Percentiles rank a stretch among this genome's conserved stretches.
Conservation (phyloP, 2,888 invertebrate species). For the Hyppa rectilinea region DNA sequence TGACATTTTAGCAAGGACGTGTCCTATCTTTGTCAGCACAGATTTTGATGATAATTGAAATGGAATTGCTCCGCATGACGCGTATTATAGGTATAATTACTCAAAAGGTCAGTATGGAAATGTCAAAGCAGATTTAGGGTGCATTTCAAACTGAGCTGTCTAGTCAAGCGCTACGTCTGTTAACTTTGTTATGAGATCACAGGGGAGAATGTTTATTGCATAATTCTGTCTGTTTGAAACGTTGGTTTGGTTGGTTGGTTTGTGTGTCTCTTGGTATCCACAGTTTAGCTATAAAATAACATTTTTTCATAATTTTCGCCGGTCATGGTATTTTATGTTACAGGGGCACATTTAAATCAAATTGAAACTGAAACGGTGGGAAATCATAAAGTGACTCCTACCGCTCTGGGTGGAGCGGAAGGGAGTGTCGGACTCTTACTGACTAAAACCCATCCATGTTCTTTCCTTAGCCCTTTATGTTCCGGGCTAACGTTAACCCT, state of each 20-base stretch:
- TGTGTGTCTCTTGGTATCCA: not conserved
- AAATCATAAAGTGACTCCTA: too few relatives aligned
- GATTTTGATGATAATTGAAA: not conserved
- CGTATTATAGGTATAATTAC: not conserved
- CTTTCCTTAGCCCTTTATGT: too few relatives aligned
- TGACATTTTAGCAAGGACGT: not conserved
- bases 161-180: not conserved
- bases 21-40: not conserved
- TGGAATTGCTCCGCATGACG: not conserved
- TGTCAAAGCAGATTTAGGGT: constrained; percentile 21
- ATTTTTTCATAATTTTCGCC: not conserved
- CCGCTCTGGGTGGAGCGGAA: too few relatives aligned
- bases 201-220: not conserved
- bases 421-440: too few relatives aligned
- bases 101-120: not conserved
- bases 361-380: too few relatives aligned
- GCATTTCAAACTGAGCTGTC: constrained; percentile 2
- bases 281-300: not conserved
- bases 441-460: too few relatives aligned
- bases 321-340: not conserved
- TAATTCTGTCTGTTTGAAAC: constrained; percentile 6
- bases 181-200: constrained; percentile 18
- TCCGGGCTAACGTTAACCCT: too few relatives aligned
- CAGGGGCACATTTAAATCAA: too few relatives aligned
- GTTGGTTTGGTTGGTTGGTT: too few relatives aligned